Conservation (phyloP, 2,888 invertebrate genomes). For the Ischnus inquisitorius region DNA sequence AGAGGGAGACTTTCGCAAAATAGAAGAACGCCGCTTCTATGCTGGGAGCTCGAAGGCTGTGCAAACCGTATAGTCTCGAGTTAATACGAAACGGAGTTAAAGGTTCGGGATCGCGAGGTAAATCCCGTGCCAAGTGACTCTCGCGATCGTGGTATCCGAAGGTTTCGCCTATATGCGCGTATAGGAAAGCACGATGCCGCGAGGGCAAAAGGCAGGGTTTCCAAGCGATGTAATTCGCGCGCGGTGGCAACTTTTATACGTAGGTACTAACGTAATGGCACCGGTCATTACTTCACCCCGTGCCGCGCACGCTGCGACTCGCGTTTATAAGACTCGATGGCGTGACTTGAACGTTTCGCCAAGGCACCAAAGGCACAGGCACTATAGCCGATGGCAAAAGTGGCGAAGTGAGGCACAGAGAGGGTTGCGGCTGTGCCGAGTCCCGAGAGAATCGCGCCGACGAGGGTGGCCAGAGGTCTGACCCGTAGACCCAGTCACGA, state of each 20-base stretch:
- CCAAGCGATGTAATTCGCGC: slow-evolving; percentile 66
- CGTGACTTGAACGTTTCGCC: slow-evolving; percentile 77
- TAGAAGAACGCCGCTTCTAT: slow-evolving; percentile 14
- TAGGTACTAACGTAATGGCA: slow-evolving; percentile 72
- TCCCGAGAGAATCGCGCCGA: slow-evolving; percentile 55
- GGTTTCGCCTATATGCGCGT: slow-evolving; percentile 1
- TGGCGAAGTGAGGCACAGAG: slow-evolving; percentile 53
- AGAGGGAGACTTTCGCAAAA: slow-evolving; percentile 21
- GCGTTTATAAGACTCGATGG: slow-evolving; percentile 75
- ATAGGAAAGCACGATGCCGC: slow-evolving; percentile 19
- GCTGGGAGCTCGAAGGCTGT: slow-evolving; percentile 43
- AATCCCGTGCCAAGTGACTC: slow-evolving; percentile 58
- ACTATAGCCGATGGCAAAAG: slow-evolving; percentile 37
- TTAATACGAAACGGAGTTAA: slow-evolving; percentile 12
- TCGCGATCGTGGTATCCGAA: slow-evolving; percentile 2
- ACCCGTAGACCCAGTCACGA: slow-evolving; percentile 69
- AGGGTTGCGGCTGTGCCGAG: slow-evolving; percentile 43
- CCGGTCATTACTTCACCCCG: slow-evolving; percentile 71
- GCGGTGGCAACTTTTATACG: slow-evolving; percentile 69
- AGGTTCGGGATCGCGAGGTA: slow-evolving; percentile 29
- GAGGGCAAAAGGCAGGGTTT: slow-evolving; percentile 51
- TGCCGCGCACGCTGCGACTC: slow-evolving; percentile 53
- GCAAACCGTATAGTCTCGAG: slow-evolving; percentile 29
- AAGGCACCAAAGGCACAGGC: slow-evolving; percentile 1
- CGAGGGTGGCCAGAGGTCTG: slow-evolving; percentile 63